A percentile compares a stretch with the other conserved stretches of the same genome.
Evolutionary conservation across 2,888 invertebrate genomes (phyloP).

Genomic region (Dryocosmus kuriphilus): DNA sequence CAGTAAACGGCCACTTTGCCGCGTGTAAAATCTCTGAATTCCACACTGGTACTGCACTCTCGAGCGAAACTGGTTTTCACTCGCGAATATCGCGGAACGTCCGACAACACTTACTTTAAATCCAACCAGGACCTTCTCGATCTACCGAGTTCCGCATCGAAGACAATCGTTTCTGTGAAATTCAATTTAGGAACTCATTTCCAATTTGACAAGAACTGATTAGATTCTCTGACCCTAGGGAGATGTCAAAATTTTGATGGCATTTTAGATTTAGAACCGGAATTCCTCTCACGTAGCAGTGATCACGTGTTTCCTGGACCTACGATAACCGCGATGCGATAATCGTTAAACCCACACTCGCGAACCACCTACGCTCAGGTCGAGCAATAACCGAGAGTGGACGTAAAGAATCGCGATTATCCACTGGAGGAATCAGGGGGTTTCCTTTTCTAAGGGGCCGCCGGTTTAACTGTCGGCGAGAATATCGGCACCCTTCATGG

Average conservation of each 20-base stretch:
- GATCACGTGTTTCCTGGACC: conserved; percentile 34
- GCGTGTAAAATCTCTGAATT: conserved; percentile 58
- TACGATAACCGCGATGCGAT: conserved; percentile 28
- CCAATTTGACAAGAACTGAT: background rate
- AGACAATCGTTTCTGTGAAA: background rate
- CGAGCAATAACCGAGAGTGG: conserved; percentile 15
- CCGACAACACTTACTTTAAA: conserved; percentile 6
- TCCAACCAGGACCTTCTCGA: background rate
- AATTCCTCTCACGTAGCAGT: conserved; percentile 20
- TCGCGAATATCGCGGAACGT: conserved; percentile 47
- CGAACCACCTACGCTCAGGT: conserved; percentile 36
- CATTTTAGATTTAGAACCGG: background rate
- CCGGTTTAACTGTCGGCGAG: background rate
- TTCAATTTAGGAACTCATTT: background rate
- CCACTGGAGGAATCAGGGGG: background rate
- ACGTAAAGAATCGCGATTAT: conserved; percentile 10
- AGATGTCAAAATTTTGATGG: background rate
- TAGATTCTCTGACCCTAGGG: background rate
- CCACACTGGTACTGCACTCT: conserved; percentile 43
- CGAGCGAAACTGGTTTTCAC: conserved; percentile 52
- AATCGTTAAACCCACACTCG: conserved; percentile 44
- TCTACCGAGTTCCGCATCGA: background rate
- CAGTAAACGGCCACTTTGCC: conserved; percentile 58
- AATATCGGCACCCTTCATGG: background rate
- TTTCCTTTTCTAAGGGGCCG: background rate